phyloP scores from a whole-genome alignment of 2,113 vertebrate species.

The Lucifuga dentata region DNA sequence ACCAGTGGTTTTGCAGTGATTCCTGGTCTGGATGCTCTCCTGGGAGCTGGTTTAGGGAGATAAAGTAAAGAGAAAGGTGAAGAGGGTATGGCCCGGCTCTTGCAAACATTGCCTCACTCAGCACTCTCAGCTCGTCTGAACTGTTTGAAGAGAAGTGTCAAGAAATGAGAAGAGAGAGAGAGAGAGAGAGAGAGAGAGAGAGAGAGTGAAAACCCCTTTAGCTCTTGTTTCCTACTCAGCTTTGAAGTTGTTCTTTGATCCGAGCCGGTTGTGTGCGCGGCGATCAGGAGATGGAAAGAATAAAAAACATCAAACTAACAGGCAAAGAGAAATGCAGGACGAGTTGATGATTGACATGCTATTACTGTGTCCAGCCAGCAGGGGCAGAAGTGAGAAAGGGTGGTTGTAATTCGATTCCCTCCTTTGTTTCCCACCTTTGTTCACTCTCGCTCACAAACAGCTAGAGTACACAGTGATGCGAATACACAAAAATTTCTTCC shows the following conservation, averaged over 20 bases:
- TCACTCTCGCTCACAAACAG: constrained; percentile 4
- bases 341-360: constrained; percentile 60
- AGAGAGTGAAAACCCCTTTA: constrained; percentile 73
- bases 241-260: constrained; percentile 86
- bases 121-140: constrained; percentile 38
- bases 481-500: constrained; percentile 62
- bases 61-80: constrained; percentile 59
- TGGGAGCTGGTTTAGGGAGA: constrained; percentile 38
- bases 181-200: constrained; percentile 43
- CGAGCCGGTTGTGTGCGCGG: constrained; percentile 73
- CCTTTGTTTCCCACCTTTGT: not conserved
- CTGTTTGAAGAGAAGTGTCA: constrained; percentile 71
- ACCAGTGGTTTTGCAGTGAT: constrained; percentile 5
- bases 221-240: constrained; percentile 77
- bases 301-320: constrained; percentile 66
- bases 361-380: constrained; percentile 49
- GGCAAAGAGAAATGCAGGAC: constrained; percentile 51
- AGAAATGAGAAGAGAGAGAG: constrained; percentile 66
- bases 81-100: constrained; percentile 42
- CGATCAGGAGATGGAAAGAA: constrained; percentile 74
- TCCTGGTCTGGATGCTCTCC: constrained; percentile 31
- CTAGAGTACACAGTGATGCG: constrained; percentile 46
- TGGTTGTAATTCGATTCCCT: constrained; percentile 2
- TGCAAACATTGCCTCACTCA: constrained; percentile 44
- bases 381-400: constrained; percentile 40